Evolutionary conservation across 1,140 invertebrate genomes (phyloP).

Genomic region (Papilio xuthus): DNA sequence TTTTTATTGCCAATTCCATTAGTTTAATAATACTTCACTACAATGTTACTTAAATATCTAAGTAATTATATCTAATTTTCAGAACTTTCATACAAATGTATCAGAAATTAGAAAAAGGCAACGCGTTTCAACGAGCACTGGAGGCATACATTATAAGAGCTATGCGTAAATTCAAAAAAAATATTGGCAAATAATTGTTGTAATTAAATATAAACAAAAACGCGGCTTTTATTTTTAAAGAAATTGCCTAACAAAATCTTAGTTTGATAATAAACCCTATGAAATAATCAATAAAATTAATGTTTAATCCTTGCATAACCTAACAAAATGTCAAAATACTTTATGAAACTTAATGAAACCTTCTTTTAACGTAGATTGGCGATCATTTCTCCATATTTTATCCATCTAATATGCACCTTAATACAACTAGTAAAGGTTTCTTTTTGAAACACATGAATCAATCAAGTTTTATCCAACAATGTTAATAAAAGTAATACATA

Average conservation of each 20-base stretch:
- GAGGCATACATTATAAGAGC: constrained; percentile 19
- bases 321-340: background rate
- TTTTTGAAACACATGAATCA: no score
- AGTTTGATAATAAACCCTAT: background rate
- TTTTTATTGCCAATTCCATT: no score
- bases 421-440: no score
- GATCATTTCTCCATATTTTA: no score
- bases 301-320: background rate
- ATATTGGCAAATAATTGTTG: constrained; percentile 5
- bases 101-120: constrained; percentile 23
- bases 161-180: constrained; percentile 17
- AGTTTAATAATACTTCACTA: background rate
- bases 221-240: constrained; percentile 4
- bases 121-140: constrained; percentile 17
- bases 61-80: constrained; percentile 28
- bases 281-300: background rate
- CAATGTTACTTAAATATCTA: background rate
- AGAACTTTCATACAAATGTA: constrained; percentile 27
- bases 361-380: no score
- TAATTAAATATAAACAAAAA: background rate
- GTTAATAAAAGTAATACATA: background rate
- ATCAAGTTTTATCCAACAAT: background rate
- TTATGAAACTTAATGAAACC: no score
- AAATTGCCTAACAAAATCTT: background rate
- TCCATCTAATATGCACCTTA: no score